Percentiles rank a stretch among this genome's conserved stretches.
Conservation (phyloP, 1,140 invertebrate species). For the Brachionus paranguensis region DNA sequence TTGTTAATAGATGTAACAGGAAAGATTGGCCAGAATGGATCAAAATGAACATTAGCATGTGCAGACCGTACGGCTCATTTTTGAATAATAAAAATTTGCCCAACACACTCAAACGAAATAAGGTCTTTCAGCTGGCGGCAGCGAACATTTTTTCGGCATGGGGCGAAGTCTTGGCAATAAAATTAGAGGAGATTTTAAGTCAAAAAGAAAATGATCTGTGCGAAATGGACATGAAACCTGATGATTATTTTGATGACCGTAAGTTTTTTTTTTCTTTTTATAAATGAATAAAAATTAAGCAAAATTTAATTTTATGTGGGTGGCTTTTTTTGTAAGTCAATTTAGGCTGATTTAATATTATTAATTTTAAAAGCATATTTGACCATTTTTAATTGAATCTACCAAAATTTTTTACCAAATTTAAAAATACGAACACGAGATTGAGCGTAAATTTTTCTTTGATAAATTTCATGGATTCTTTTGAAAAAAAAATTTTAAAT, state of each 20-base stretch:
- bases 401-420: no score
- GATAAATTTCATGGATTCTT: no score
- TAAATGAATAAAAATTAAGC: no score
- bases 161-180: conserved; percentile 13
- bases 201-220: conserved; percentile 33
- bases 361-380: no score
- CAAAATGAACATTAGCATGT: conserved; percentile 74
- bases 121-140: conserved; percentile 28
- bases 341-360: no score
- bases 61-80: conserved; percentile 53
- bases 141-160: conserved; percentile 26
- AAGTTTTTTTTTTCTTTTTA: not conserved
- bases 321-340: no score
- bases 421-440: no score
- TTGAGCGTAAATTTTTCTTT: no score
- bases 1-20: conserved; percentile 93
- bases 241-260: conserved; percentile 97
- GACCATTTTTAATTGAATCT: no score
- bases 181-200: not conserved
- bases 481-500: no score
- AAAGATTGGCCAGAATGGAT: conserved; percentile 95
- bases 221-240: conserved; percentile 50
- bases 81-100: not conserved
- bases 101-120: conserved; percentile 12
- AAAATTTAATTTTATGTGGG: no score